Evolutionary conservation across 2,888 invertebrate species (phyloP).

Genomic region (Tethea ocularis): DNA sequence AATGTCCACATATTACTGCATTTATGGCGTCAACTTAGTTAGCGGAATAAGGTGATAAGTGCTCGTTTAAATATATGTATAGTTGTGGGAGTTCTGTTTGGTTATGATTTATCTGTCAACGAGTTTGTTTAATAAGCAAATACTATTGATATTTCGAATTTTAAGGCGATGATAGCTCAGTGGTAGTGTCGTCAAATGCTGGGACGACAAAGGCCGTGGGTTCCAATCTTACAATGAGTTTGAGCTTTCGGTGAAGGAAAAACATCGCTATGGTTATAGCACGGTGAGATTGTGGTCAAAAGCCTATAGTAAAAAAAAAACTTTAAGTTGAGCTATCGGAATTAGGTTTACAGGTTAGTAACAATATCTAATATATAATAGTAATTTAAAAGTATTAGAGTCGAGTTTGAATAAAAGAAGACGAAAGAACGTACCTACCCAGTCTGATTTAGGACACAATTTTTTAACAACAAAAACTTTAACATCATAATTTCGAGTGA

Average conservation of each 20-base stretch:
- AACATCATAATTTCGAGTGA: slow-evolving; percentile 1
- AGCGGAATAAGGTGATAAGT: neutral
- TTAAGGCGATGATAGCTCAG: too few relatives aligned
- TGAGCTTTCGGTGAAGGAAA: too few relatives aligned
- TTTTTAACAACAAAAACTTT: neutral
- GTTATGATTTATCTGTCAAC: too few relatives aligned
- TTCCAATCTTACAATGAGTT: too few relatives aligned
- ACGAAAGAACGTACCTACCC: neutral
- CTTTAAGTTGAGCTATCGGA: neutral
- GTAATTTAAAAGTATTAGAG: neutral
- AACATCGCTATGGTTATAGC: too few relatives aligned
- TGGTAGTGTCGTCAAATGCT: too few relatives aligned
- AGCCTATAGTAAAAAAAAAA: neutral
- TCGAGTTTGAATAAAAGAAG: neutral
- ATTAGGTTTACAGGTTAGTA: neutral
- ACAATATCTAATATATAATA: too few relatives aligned
- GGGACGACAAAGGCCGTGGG: too few relatives aligned
- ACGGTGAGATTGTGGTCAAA: too few relatives aligned
- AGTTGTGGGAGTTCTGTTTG: too few relatives aligned
- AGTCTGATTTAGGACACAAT: neutral
- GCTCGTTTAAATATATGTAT: neutral
- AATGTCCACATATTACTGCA: slow-evolving; percentile 19
- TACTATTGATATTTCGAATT: too few relatives aligned
- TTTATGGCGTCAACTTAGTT: neutral
- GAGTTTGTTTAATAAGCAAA: neutral